Base-by-base conservation (phyloP, 2,888 invertebrate species). In the Microlaimidae sp. region DNA sequence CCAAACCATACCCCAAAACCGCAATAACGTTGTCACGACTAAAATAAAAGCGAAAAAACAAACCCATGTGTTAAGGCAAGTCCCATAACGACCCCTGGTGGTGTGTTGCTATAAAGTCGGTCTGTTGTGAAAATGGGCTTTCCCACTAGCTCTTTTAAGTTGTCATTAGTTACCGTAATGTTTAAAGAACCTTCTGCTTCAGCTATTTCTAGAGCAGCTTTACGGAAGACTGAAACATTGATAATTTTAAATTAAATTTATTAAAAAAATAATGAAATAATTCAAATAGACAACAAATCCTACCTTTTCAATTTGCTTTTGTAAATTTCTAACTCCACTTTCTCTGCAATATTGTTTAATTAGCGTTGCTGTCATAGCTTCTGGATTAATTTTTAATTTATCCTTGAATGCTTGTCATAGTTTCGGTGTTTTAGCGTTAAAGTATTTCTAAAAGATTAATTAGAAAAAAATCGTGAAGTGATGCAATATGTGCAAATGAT, bases 1-100 rank as follows among this genome's bases (percentile, higher is more conserved):
- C n/a, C n/a, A n/a, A n/a, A n/a, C n/a, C n/a, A n/a, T n/a, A n/a
- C n/a, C n/a, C n/a, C n/a, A n/a, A n/a, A n/a, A n/a, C n/a, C n/a
- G n/a, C n/a, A n/a, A n/a, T n/a, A n/a, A n/a, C n/a, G n/a, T n/a
- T n/a, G n/a, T n/a, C n/a, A n/a, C n/a, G n/a, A n/a, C n/a, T n/a
- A n/a, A n/a, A n/a, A n/a, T n/a, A n/a, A n/a, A n/a, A n/a, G n/a
- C n/a, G n/a, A n/a, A n/a, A n/a, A n/a, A n/a, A n/a, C n/a, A n/a
- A n/a, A n/a, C n/a, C n/a, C n/a, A n/a, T n/a, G n/a, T 0, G 97
- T 97, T 97, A 97, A 99, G 0, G 97, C 97, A 28, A 97, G 76
- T 0, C 97, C 97, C 88, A 95, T 95, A 2, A 95, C 87, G 13
- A 99, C 93, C 1, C 95, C 77, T 0, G 88, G 82, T 19, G 95